A percentile compares a stretch with the other conserved stretches of the same genome.
Evolutionary conservation across 53 echinoderm and acorn worm genomes (phyloP).

Genomic region (Holothuria scabra): DNA sequence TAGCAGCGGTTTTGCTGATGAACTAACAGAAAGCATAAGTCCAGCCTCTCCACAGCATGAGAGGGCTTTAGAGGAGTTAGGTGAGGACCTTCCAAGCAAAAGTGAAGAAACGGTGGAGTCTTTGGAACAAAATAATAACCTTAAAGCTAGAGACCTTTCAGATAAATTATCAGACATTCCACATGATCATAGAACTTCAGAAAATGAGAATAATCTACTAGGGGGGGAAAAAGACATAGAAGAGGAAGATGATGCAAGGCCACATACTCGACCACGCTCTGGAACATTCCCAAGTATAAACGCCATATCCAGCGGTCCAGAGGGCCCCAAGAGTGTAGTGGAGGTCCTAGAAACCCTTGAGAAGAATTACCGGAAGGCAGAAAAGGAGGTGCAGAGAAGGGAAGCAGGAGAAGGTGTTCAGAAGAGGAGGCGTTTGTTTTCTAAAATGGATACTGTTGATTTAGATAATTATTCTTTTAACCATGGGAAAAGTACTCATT

Average conservation of each 20-base stretch:
- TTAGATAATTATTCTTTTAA: conserved; percentile 49
- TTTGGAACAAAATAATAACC: conserved; percentile 32
- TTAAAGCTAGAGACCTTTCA: conserved; percentile 7
- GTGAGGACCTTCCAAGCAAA: not conserved
- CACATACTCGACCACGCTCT: conserved; percentile 37
- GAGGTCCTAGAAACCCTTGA: conserved; percentile 65
- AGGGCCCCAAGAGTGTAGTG: conserved; percentile 63
- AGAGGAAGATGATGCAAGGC: not conserved
- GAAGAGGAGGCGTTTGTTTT: conserved; percentile 39
- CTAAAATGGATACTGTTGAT: conserved; percentile 63
- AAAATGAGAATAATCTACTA: not conserved
- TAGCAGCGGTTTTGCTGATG: conserved; percentile 99
- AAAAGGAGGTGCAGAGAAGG: conserved; percentile 33
- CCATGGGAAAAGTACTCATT: too few relatives aligned
- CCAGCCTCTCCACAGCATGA: conserved; percentile 53
- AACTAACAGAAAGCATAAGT: conserved; percentile 64
- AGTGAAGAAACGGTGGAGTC: not conserved
- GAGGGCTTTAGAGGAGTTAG: not conserved
- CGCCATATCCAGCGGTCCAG: conserved; percentile 12
- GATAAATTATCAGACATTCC: not conserved
- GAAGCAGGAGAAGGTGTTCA: not conserved
- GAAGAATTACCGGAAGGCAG: conserved; percentile 58
- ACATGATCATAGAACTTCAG: not conserved
- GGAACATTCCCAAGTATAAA: conserved; percentile 56
- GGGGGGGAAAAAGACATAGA: not conserved